Conservation (phyloP, 2,888 invertebrate species). For the Cactoblastis cactorum region DNA sequence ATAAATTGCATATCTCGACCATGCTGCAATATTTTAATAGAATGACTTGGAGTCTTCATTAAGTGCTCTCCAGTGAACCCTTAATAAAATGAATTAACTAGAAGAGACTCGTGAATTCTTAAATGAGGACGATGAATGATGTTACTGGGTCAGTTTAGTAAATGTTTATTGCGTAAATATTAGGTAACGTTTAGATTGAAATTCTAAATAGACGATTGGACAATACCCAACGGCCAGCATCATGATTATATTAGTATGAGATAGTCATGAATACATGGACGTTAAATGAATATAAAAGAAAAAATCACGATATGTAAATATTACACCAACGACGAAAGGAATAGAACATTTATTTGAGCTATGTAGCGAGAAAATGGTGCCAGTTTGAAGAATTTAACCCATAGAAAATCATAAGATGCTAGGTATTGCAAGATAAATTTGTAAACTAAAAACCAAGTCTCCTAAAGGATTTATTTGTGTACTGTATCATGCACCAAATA, state of each 20-base stretch:
- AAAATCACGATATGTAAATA: too few species aligned
- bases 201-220: neutral
- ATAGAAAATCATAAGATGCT: too few species aligned
- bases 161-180: neutral
- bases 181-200: neutral
- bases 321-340: too few species aligned
- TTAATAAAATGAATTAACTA: neutral
- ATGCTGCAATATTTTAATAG: neutral
- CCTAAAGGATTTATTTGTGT: too few species aligned
- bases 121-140: neutral
- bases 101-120: neutral
- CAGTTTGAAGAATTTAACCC: too few species aligned
- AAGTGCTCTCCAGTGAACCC: neutral
- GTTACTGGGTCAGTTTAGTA: neutral
- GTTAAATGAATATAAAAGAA: too few species aligned
- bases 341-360: too few species aligned
- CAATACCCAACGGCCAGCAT: neutral
- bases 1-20: neutral
- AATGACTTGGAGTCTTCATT: conserved; percentile 2
- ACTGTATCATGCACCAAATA: too few species aligned
- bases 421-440: too few species aligned
- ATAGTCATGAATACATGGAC: too few species aligned
- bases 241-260: neutral
- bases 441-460: too few species aligned
- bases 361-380: too few species aligned